Evolutionary conservation across 2,797 vertebrate genomes (phyloP).

Genomic region (Lagodon rhomboides): DNA sequence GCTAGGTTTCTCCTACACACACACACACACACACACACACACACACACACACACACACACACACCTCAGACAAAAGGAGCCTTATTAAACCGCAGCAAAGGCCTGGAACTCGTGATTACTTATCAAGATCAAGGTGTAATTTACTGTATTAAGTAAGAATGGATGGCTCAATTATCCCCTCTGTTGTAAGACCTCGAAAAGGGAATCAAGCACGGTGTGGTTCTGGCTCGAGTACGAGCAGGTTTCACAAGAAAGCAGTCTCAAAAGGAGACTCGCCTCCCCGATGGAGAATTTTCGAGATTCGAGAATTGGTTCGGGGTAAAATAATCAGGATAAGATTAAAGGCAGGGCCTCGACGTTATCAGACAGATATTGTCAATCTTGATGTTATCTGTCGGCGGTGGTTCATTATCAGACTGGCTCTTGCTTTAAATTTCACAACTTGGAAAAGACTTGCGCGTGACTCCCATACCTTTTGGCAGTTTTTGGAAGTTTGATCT

Average conservation of each 20-base stretch:
- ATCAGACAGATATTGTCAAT: too few species aligned
- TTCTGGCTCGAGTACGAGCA: slow-evolving; percentile 5
- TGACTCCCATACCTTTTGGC: too few species aligned
- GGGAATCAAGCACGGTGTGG: background rate
- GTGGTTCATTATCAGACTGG: too few species aligned
- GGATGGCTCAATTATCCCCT: slow-evolving; percentile 18
- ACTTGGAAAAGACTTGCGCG: too few species aligned
- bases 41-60: slow-evolving; percentile 31
- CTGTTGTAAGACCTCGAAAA: background rate
- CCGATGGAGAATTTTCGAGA: too few species aligned
- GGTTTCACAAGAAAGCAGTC: background rate
- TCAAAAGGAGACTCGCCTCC: too few species aligned
- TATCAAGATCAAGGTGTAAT: slow-evolving; percentile 56
- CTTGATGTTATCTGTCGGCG: too few species aligned
- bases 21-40: slow-evolving; percentile 28
- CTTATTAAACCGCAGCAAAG: slow-evolving; percentile 53
- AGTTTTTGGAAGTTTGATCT: too few species aligned
- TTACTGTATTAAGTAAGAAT: slow-evolving; percentile 53
- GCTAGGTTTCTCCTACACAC: slow-evolving; percentile 40
- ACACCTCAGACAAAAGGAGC: slow-evolving; percentile 48
- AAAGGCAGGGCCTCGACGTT: background rate
- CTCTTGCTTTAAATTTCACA: too few species aligned
- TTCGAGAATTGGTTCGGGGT: background rate
- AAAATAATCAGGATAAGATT: background rate
- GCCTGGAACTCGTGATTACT: slow-evolving; percentile 24